These are phyloP conservation scores for Strix occidentalis DNA, from an alignment of 2,797 vertebrate genomes.

Conservation along the genomic window DNA sequence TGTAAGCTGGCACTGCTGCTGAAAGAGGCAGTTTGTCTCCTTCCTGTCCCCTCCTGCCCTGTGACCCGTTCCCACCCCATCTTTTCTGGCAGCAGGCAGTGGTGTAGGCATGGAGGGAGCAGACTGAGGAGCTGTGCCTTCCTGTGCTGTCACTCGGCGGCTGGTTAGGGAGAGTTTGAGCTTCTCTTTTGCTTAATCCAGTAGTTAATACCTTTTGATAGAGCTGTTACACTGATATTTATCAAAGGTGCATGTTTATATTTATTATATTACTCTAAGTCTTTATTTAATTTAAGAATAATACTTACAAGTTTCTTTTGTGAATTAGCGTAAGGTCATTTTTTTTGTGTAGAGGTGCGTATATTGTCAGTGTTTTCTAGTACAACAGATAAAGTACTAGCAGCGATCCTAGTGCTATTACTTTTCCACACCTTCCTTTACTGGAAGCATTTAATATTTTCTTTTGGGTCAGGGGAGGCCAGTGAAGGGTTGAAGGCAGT, in stretches of 20 bases:
- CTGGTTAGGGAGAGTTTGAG: background rate
- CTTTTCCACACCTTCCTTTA: background rate
- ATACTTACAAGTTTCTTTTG: background rate
- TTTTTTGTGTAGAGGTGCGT: background rate
- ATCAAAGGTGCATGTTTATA: background rate
- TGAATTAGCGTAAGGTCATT: background rate
- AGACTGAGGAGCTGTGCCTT: fast-evolving
- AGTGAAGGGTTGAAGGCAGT: background rate
- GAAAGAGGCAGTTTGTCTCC: background rate
- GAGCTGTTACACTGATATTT: background rate
- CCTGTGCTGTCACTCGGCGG: fast-evolving
- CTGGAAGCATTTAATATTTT: background rate
- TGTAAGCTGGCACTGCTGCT: background rate
- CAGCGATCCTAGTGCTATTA: background rate
- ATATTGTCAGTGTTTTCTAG: background rate
- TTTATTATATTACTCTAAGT: background rate
- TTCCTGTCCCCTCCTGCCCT: background rate
- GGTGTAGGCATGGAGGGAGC: no score
- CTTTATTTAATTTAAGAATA: background rate
- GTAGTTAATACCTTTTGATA: background rate
- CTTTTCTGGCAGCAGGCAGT: background rate
- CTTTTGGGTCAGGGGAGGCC: background rate
- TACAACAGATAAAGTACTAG: background rate
- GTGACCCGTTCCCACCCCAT: fast-evolving
- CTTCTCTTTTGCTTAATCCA: background rate